Evolutionary conservation across 2,888 invertebrate genomes (phyloP), one percentile per base, ranked within the genome.

Genomic region (Hypena proboscidalis): DNA sequence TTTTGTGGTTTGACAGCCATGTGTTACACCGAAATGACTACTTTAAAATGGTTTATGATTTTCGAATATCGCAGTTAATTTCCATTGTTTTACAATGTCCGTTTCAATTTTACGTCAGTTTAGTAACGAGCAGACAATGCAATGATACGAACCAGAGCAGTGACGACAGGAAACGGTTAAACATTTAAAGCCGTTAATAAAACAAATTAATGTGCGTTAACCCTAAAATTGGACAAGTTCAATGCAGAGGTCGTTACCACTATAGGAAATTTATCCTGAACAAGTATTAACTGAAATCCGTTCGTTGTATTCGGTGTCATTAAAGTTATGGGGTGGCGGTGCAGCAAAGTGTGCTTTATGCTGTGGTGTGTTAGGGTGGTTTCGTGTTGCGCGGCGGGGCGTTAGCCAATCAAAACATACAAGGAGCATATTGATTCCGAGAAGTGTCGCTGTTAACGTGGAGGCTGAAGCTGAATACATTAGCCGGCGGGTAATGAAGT

Each of bases 401-500:
- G 77, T 72, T 74, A 87, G 83, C 87, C 88, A 90, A 90, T 90
- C 90, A 90, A 90, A 90, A 90, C 90, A 90, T 90, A 90, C 90
- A 89, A 88, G 88, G 86, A 90, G 87, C 90, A 88, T 90, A 90
- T 90, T 90, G 90, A 90, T 90, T 90, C 90, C 85, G 88, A 90
- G 90, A 90, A 90, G 90, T 90, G 90, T 90, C 90, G 89, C 88
- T 89, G 90, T 90, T 89, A 90, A 88, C 90, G 89, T 88, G 87
- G 83, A 89, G 90, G 89, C 89, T 90, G 90, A 90, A 90, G 90
- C 90, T 89, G 90, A 90, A 90, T 90, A 90, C 90, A 90, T 90
- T 90, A 90, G 90, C 90, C 87, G 80, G 82, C 84, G 86, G 89
- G 90, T 90, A 90, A 90, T 90, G 90, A 90, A 90, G 90, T 90